These are phyloP conservation scores for Agelaius phoeniceus DNA, from an alignment of 2,113 vertebrate genomes.

Conservation along the genomic window DNA sequence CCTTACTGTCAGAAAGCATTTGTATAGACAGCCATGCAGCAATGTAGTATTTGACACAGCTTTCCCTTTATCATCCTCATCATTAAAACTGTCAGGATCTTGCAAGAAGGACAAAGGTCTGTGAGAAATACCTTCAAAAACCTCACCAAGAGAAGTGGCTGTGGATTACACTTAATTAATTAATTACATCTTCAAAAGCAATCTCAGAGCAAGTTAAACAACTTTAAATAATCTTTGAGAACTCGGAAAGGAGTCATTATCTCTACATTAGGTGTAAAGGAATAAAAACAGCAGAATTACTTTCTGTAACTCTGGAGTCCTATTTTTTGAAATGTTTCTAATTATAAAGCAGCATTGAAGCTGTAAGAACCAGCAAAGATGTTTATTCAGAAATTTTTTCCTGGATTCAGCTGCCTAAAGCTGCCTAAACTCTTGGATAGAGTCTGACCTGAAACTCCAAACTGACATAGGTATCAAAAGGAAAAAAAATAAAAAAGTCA, in stretches of 20 bases:
- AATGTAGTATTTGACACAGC: neutral
- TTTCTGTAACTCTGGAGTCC: neutral
- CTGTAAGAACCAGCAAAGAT: neutral
- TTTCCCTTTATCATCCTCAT: neutral
- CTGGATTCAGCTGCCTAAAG: neutral
- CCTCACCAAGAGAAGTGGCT: neutral
- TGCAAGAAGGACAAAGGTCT: neutral
- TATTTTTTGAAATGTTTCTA: constrained; percentile 9
- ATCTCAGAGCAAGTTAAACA: neutral
- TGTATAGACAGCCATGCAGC: neutral
- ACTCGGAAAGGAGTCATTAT: neutral
- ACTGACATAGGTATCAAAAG: neutral
- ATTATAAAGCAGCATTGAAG: constrained; percentile 4
- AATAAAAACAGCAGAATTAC: neutral
- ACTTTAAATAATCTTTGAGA: neutral
- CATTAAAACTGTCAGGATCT: neutral
- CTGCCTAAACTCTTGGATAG: neutral
- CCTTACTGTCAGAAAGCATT: neutral
- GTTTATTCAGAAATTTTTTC: neutral
- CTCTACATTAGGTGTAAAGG: neutral
- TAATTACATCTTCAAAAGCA: neutral
- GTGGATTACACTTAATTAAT: neutral
- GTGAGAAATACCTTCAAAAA: neutral
- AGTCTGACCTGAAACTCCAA: neutral
- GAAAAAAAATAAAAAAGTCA: too few species aligned